phyloP scores from a whole-genome alignment of 2,797 vertebrate species.

The Halcyon badia region DNA sequence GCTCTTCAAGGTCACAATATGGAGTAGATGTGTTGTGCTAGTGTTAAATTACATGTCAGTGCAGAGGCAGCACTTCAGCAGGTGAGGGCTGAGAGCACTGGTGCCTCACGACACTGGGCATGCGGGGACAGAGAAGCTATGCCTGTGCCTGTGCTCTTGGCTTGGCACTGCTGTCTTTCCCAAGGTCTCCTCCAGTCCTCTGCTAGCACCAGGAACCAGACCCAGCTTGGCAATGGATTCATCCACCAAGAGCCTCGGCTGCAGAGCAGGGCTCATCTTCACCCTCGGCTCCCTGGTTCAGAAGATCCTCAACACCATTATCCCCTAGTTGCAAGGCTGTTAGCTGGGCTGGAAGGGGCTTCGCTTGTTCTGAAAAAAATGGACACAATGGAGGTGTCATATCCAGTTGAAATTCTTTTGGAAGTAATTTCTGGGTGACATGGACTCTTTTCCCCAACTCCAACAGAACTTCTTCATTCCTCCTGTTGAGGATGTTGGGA shows the following conservation, averaged over 20 bases:
- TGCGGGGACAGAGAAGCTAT: rapidly evolving
- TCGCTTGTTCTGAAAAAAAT: neutral
- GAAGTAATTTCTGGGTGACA: neutral
- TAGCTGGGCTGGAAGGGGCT: neutral
- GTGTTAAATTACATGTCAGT: neutral
- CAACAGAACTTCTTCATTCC: neutral
- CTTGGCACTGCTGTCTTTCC: neutral
- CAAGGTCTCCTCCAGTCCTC: neutral
- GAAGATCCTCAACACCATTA: neutral
- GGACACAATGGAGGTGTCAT: rapidly evolving
- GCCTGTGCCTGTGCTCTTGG: rapidly evolving
- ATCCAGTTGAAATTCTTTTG: neutral
- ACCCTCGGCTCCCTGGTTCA: neutral
- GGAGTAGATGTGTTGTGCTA: neutral
- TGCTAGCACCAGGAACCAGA: neutral
- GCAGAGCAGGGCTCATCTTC: neutral
- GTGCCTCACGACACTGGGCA: rapidly evolving
- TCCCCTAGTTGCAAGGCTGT: rapidly evolving
- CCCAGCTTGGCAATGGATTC: neutral
- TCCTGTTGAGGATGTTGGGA: neutral
- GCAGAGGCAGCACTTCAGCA: neutral
- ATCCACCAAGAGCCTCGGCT: rapidly evolving
- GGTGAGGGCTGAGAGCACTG: neutral
- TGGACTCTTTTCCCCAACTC: neutral
- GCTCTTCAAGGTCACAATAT: neutral